Evolutionary conservation across 2,113 vertebrate genomes (phyloP).

Genomic region (Dryoscopus gambensis): DNA sequence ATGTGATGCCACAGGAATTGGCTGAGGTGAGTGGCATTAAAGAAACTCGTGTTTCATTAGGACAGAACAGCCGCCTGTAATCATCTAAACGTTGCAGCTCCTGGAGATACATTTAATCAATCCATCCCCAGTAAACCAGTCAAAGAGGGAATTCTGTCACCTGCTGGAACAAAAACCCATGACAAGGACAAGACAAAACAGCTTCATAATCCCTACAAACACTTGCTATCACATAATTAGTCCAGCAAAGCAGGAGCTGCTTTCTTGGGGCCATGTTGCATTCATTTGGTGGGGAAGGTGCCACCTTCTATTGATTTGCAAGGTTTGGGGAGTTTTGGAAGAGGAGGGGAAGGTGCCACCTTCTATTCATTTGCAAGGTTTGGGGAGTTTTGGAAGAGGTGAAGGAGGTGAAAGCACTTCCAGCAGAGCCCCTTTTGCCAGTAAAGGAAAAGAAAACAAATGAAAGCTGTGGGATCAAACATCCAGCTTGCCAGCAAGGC

Average conservation of each 20-base stretch:
- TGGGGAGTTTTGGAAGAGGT: not conserved
- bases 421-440: not conserved
- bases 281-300: not conserved
- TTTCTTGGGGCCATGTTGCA: not conserved
- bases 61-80: not conserved
- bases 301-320: not conserved
- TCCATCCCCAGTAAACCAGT: not conserved
- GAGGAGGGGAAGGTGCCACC: not conserved
- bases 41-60: constrained; percentile 7
- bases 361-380: not conserved
- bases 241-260: not conserved
- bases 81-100: not conserved
- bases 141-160: not conserved
- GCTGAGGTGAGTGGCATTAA: not conserved
- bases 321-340: no score
- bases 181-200: not conserved
- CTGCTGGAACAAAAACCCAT: not conserved
- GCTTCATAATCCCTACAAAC: not conserved
- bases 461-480: not conserved
- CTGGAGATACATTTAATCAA: not conserved
- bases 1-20: not conserved
- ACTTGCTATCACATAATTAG: not conserved
- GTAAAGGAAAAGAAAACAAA: not conserved
- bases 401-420: not conserved
- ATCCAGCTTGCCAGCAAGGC: not conserved